Evolutionary conservation across 2,888 invertebrate genomes (phyloP), one percentile per base, ranked within the genome.

Genomic region (Lasioglossum figueresi): DNA sequence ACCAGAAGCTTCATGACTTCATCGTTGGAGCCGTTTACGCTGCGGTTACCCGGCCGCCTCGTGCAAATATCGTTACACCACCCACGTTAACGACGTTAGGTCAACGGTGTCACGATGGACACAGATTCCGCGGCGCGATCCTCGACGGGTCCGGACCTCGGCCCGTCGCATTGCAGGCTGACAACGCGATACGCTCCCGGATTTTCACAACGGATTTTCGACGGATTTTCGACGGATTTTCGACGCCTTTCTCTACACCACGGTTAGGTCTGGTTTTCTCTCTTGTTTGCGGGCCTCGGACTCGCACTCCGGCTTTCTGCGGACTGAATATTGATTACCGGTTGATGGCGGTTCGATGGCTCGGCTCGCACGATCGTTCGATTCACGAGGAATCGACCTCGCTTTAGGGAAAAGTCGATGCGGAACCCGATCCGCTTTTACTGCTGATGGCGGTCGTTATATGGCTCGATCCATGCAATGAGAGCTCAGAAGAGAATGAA

Each of bases 1-100:
- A 92, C 52, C 76, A 91, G 80, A 85, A 89, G 83, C 93, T 93
- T 93, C 94, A 94, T 94, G 91, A 92, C 93, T 89, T 93, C 93
- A 93, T 93, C 85, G 87, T 88, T 86, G 85, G 59, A 48, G 48
- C 63, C 63, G 68, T 19, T 76, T n/a, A 74, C 72, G 71, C 31
- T 59, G 52, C 48, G 76, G 43, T 79, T 82, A 66, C 40, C 34
- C 56, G 68, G 19, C n/a, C 45, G 56, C 73, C 40, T 14, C 34
- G 16, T 45, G 37, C 43, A 16, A 40, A 12, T 66, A 59, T 59
- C 34, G 59, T 56, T 74, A 56, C 37, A 27, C n/a, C 37, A 6
- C 6, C n/a, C 37, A 12, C 59, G 56, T 14, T 75, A 43, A 43
- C 27, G 10, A n/a, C 8, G 27, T 8, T 4, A 6, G 27, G 40